Base-by-base conservation (phyloP, 2,797 vertebrate species). In the Anguilla marmorata region DNA sequence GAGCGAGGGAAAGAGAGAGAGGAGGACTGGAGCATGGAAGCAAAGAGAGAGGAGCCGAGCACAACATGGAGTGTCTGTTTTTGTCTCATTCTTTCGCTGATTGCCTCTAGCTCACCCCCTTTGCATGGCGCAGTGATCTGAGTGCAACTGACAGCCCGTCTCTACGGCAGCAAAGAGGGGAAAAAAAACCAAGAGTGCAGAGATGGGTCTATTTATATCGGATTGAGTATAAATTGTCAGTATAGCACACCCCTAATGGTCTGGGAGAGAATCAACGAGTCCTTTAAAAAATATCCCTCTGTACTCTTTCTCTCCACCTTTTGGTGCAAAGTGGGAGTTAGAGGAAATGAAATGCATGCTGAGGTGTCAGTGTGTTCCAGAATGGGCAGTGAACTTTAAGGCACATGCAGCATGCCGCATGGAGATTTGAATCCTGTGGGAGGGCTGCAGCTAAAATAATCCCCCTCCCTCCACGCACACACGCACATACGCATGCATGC, bases 21-120 rank as follows among this genome's bases (percentile, higher is more conserved):
- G 72, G 74, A 66, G 84, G 85, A 89, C 37, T 79, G 37, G 74
- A 79, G 21, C 50, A 82, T 8, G 41, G 79, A 24, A 82, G 79
- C 19, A 76, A 37, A 82, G 79, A 82, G 76, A 80, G 79, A 8
- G 79, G 24, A 82, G 79, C 16, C 90, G 79, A 87, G 90, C 60
- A 89, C 87, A 86, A 88, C 89, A 92, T 87, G 89, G 89, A 91
- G 92, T 90, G 91, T 94, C 93, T 95, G 94, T 92, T 93, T 91
- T 87, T 94, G 94, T 94, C 93, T 92, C 7, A 84, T 94, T 93
- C 92, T 93, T 92, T 95, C 93, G 92, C 94, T 94, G 94, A 94
- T 94, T 92, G 94, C 91, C 95, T 93, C 94, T 95, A 93, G 91
- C 92, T 94, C 91, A 92, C 90, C 87, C 91, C 90, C 54, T 94